Percentiles rank a stretch among this genome's conserved stretches.
Evolutionary conservation across 2,888 invertebrate genomes (phyloP).

Genomic region (Galeopsomyia nigrocyanea): DNA sequence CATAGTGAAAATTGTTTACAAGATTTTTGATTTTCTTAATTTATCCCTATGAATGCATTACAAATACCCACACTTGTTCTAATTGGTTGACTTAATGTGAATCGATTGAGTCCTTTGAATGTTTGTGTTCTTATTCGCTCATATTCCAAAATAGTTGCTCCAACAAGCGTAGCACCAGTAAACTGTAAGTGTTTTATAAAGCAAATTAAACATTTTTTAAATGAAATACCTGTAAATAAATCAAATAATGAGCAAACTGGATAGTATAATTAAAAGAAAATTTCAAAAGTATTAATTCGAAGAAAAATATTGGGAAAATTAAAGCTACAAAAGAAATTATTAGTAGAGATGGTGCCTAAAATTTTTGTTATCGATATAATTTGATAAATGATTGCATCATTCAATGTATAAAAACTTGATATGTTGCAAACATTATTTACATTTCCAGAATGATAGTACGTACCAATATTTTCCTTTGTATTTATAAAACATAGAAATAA

Average conservation of each 20-base stretch:
- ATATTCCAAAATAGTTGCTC: slow-evolving; percentile 90
- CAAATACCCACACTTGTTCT: slow-evolving; percentile 20
- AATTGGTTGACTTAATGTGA: slow-evolving; percentile 9
- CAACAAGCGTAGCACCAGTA: slow-evolving; percentile 78
- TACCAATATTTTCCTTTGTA: slow-evolving; percentile 4
- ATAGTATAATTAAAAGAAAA: neutral
- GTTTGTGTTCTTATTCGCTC: slow-evolving; percentile 73
- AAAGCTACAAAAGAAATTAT: neutral
- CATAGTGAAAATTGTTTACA: slow-evolving; percentile 28
- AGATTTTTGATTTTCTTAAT: neutral
- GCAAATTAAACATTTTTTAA: slow-evolving; percentile 21
- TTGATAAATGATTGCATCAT: neutral
- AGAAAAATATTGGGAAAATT: neutral
- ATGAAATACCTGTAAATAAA: slow-evolving; percentile 21
- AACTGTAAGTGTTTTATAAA: slow-evolving; percentile 70
- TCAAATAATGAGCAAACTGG: neutral
- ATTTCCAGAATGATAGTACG: neutral
- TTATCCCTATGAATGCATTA: neutral
- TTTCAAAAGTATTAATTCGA: neutral
- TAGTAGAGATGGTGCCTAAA: neutral
- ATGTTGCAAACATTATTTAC: neutral
- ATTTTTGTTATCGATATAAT: neutral
- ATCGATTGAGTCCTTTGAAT: slow-evolving; percentile 52
- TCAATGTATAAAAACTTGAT: neutral
- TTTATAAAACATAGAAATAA: too few relatives aligned